Percentiles rank a stretch among this genome's conserved stretches.
Evolutionary conservation across 2,797 vertebrate species (phyloP).

Genomic region (Syngnathus rostellatus): DNA sequence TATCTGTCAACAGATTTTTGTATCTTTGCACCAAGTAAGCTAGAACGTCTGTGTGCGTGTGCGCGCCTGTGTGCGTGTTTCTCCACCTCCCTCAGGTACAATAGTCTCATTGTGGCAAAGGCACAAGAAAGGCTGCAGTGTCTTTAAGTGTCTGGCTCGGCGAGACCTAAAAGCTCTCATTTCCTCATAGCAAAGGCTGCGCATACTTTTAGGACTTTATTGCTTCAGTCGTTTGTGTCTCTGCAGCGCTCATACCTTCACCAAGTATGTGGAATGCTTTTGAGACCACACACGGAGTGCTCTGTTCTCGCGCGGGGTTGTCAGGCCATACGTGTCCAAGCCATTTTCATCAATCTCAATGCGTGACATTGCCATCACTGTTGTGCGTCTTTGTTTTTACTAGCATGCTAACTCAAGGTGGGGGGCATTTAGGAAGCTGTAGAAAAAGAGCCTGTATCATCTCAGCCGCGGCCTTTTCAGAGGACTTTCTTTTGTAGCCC

Average conservation of each 20-base stretch:
- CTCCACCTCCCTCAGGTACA: not conserved
- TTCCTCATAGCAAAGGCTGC: not conserved
- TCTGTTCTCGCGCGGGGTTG: conserved; percentile 25
- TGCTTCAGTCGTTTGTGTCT: conserved; percentile 11
- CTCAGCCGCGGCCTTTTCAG: conserved; percentile 34
- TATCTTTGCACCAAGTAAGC: not conserved
- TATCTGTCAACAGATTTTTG: conserved; percentile 20
- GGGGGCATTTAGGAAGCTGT: conserved; percentile 24
- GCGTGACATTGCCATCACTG: not conserved
- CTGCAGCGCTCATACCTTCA: conserved; percentile 28
- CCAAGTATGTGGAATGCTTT: conserved; percentile 28
- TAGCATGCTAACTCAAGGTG: not conserved
- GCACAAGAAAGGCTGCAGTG: not conserved
- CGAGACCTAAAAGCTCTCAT: not conserved
- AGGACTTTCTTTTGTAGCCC: conserved; percentile 28
- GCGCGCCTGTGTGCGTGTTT: not conserved
- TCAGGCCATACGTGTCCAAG: not conserved
- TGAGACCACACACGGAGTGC: conserved; percentile 27
- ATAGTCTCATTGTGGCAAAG: not conserved
- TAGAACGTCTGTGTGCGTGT: conserved; percentile 6
- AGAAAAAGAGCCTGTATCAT: conserved; percentile 27
- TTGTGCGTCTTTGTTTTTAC: not conserved
- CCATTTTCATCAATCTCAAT: not conserved
- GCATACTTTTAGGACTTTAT: conserved; percentile 30
- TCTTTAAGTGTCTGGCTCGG: not conserved